Conservation (phyloP, 2,888 invertebrate species). For the Acleris sparsana region DNA sequence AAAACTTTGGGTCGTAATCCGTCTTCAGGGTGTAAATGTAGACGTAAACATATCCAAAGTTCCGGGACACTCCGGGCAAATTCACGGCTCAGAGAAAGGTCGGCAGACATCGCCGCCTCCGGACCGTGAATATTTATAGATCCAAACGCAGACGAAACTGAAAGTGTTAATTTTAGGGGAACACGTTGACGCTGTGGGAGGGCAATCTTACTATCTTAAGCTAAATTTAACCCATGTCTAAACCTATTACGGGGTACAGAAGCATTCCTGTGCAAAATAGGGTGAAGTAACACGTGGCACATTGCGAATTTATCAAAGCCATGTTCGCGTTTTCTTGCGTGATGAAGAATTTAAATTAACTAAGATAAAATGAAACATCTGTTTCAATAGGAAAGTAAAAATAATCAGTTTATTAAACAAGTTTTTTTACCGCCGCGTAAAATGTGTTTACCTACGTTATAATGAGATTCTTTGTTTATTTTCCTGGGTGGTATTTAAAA, state of each 20-base stretch:
- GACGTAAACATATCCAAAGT: slow-evolving; percentile 25
- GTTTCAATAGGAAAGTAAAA: not conserved
- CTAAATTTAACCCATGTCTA: not conserved
- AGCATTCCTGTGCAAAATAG: too few species aligned
- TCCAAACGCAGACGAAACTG: slow-evolving; percentile 22
- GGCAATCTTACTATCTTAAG: slow-evolving; percentile 6
- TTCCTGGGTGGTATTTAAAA: not conserved
- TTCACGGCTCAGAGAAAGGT: slow-evolving; percentile 30
- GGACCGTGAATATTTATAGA: slow-evolving; percentile 41
- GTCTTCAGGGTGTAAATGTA: slow-evolving; percentile 12
- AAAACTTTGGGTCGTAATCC: slow-evolving; percentile 17
- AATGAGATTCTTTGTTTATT: slow-evolving; percentile 1
- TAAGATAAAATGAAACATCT: too few species aligned
- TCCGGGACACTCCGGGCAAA: slow-evolving; percentile 21
- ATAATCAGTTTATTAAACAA: slow-evolving; percentile 5
- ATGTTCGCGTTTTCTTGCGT: too few species aligned
- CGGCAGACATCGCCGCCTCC: slow-evolving; percentile 24
- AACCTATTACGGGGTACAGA: not conserved
- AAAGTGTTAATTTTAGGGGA: slow-evolving; percentile 28
- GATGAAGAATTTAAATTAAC: too few species aligned
- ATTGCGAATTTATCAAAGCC: too few species aligned
- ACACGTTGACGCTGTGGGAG: slow-evolving; percentile 6
- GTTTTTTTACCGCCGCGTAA: not conserved
- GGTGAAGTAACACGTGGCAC: too few species aligned
- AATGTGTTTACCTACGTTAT: slow-evolving; percentile 7